Conservation (phyloP, 2,888 invertebrate genomes). For the Gymnosoma rotundatum region DNA sequence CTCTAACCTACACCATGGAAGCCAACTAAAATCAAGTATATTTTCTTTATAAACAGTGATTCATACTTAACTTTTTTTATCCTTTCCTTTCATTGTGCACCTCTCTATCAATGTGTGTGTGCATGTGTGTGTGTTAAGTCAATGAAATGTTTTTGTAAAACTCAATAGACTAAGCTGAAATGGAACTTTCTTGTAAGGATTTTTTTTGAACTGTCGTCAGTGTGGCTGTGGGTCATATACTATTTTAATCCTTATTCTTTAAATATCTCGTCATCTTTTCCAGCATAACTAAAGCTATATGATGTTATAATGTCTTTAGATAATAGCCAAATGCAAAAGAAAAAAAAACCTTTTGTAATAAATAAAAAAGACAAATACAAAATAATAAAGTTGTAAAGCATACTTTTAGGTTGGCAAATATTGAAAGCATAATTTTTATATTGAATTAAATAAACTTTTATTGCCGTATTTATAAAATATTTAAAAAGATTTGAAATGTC, state of each 20-base stretch:
- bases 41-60: conserved; percentile 39
- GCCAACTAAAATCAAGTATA: conserved; percentile 11
- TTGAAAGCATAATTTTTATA: background rate
- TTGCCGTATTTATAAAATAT: too few species aligned
- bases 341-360: background rate
- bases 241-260: background rate
- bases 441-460: background rate
- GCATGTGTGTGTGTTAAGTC: conserved; percentile 43
- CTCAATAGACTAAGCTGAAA: conserved; percentile 15
- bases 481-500: too few species aligned
- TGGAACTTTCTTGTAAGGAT: conserved; percentile 10
- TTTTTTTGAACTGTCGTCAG: conserved; percentile 63
- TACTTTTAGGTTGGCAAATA: background rate
- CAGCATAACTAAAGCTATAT: background rate
- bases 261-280: conserved; percentile 21
- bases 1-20: conserved; percentile 15
- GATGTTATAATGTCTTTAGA: background rate
- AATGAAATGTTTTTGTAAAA: conserved; percentile 56
- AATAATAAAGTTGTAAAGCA: conserved; percentile 2
- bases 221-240: conserved; percentile 61
- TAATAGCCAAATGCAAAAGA: too few species aligned
- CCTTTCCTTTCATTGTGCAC: background rate
- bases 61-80: conserved; percentile 32
- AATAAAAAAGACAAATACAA: background rate
- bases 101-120: background rate